Evolutionary conservation across 1,140 invertebrate genomes (phyloP).

Genomic region (Zaprionus ghesquierei): DNA sequence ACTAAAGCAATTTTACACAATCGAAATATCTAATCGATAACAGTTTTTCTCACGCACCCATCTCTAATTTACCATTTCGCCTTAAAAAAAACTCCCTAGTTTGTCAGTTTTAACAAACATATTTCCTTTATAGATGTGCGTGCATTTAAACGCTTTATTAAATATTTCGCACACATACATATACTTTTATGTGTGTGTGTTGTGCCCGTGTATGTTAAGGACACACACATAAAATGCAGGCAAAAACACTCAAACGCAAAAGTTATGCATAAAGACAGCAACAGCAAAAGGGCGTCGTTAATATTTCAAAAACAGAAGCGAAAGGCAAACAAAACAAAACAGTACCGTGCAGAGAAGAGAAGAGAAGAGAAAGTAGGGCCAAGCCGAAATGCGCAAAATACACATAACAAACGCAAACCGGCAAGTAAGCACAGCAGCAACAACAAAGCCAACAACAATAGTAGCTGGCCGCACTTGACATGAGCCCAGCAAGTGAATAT

Average conservation of each 20-base stretch:
- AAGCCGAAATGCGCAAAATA: constrained; percentile 38
- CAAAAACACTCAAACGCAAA: constrained; percentile 65
- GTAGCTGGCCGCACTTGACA: constrained; percentile 60
- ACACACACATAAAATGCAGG: constrained; percentile 66
- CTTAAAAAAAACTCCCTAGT: neutral
- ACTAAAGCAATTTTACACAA: neutral
- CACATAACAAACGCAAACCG: constrained; percentile 26
- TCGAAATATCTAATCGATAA: neutral
- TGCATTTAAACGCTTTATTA: neutral
- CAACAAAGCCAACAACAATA: constrained; percentile 43
- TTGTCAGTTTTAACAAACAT: neutral
- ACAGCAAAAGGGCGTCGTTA: constrained; percentile 79
- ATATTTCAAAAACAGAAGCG: constrained; percentile 78
- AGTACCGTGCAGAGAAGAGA: neutral
- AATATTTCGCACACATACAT: neutral
- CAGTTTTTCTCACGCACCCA: neutral
- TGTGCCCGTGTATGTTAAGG: neutral
- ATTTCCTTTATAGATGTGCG: neutral
- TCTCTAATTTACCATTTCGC: neutral
- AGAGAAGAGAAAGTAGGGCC: constrained; percentile 3
- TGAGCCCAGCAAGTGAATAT: constrained; percentile 34
- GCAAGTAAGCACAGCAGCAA: constrained; percentile 33
- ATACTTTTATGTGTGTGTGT: neutral
- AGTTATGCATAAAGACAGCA: constrained; percentile 66
- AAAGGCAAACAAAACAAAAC: constrained; percentile 25